Base-by-base conservation (phyloP, 1,140 invertebrate genomes). In the Trigoniulus corallinus region DNA sequence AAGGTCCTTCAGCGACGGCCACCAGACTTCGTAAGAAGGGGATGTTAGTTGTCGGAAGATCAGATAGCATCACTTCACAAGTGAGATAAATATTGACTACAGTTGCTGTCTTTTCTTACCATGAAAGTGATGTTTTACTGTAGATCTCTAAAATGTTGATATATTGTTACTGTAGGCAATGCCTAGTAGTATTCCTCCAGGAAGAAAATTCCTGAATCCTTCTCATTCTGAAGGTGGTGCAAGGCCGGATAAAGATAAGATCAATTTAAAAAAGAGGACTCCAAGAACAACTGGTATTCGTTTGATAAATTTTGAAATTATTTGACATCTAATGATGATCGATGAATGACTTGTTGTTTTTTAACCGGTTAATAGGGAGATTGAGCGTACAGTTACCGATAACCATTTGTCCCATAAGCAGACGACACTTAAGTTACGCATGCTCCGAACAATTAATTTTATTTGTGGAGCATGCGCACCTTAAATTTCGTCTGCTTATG, bases 151-250 rank as follows among this genome's bases (percentile, higher is more conserved):
- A n/a, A n/a, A n/a, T n/a, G n/a, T n/a, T n/a, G n/a, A n/a, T n/a
- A n/a, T n/a, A n/a, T n/a, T 44, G 25, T 25, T 47, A 20, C 51
- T 39, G 23, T 34, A 56, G 53, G 41, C 24, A 23, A 44, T 44
- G 12, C 42, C 42, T 7, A 4, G 4, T 20, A 82, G 27, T 86
- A 83, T 62, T 72, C 68, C 51, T 77, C 81, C 1, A 24, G 81
- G 84, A 0, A 74, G 86, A 51, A 89, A 91, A 60, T 89, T 82
- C 66, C 67, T 93, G 51, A 84, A 85, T 15, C 87, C 88, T 22
- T 88, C 86, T 0, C 65, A 89, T 40, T 89, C 85, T 41, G 87
- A 91, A 70, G 83, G 84, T 22, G 79, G 82, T 46, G 74, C 80
- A 22, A 69, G 82, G 37, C 72, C 77, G 10, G 82, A 83, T 47